These are phyloP conservation scores for Drosophila aff. DNA, from an alignment of 1,140 invertebrate genomes.

Conservation along the genomic window DNA sequence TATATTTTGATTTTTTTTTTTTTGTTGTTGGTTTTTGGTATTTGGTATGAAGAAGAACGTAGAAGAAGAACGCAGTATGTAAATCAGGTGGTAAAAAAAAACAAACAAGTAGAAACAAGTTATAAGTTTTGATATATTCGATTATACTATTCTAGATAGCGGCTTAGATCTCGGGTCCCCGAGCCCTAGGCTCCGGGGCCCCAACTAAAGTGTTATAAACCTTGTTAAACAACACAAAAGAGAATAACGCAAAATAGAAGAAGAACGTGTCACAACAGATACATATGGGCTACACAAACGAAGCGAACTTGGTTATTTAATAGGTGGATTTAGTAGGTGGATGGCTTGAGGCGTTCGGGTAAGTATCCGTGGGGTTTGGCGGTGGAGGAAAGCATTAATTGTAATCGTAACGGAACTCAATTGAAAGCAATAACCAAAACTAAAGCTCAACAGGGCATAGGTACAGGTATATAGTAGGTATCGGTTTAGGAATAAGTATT, in stretches of 20 bases:
- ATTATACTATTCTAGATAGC: slow-evolving; percentile 50
- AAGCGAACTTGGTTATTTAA: slow-evolving; percentile 35
- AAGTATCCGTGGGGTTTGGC: slow-evolving; percentile 33
- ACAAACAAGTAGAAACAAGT: slow-evolving; percentile 67
- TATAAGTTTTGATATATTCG: slow-evolving; percentile 62
- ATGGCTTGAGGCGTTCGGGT: slow-evolving; percentile 36
- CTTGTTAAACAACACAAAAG: slow-evolving; percentile 40
- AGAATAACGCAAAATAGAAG: slow-evolving; percentile 39
- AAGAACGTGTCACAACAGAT: slow-evolving; percentile 56
- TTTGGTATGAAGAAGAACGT: slow-evolving; percentile 81
- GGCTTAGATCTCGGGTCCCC: slow-evolving; percentile 9
- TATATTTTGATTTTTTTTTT: slow-evolving; percentile 18
- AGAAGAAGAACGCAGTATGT: slow-evolving; percentile 81
- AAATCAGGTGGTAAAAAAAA: slow-evolving; percentile 74
- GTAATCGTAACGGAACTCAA: slow-evolving; percentile 44
- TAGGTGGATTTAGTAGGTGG: not conserved
- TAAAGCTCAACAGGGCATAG: slow-evolving; percentile 39
- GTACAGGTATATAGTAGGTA: slow-evolving; percentile 15
- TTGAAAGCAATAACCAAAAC: slow-evolving; percentile 59
- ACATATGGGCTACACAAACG: slow-evolving; percentile 42
- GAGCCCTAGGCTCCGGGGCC: slow-evolving; percentile 14
- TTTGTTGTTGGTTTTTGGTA: slow-evolving; percentile 31
- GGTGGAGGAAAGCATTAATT: slow-evolving; percentile 24
- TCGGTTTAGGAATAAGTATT: slow-evolving; percentile 46
- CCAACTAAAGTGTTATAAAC: slow-evolving; percentile 52